Percentiles rank a stretch among this genome's conserved stretches.
phyloP scores from a whole-genome alignment of 2,113 vertebrate genomes.

The Pristiophorus japonicus region DNA sequence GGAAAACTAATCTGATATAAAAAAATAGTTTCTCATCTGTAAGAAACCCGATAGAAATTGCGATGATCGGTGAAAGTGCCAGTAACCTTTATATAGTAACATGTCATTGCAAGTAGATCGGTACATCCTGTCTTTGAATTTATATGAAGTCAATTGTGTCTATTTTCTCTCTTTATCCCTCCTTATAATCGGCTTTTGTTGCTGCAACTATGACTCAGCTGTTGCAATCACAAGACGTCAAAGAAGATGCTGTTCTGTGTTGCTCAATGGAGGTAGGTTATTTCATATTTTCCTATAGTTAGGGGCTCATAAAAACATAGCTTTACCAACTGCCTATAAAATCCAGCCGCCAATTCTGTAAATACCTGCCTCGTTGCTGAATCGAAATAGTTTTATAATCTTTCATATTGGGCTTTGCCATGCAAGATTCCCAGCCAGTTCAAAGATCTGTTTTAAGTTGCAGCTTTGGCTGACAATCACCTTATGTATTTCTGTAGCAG shows the following conservation, averaged over 20 bases:
- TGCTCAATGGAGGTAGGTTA: slow-evolving; percentile 91
- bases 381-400: not conserved
- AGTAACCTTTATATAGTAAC: not conserved
- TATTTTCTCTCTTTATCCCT: not conserved
- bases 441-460: not conserved
- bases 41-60: not conserved
- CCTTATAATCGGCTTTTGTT: slow-evolving; percentile 38
- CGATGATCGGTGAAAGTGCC: not conserved
- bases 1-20: not conserved
- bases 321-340: not conserved
- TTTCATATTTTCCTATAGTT: not conserved
- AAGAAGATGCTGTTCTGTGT: slow-evolving; percentile 93
- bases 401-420: not conserved
- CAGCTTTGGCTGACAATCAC: not conserved
- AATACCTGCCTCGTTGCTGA: not conserved
- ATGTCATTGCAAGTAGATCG: not conserved
- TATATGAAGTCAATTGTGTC: not conserved
- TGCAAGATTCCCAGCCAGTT: not conserved
- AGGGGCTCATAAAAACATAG: not conserved
- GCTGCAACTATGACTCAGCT: slow-evolving; percentile 59
- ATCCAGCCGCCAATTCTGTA: not conserved
- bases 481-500: not conserved
- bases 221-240: slow-evolving; percentile 85
- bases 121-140: not conserved
- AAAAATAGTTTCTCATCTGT: not conserved